Evolutionary conservation across 2,888 invertebrate genomes (phyloP).

Genomic region (Stenoptilia bipunctidactyla): DNA sequence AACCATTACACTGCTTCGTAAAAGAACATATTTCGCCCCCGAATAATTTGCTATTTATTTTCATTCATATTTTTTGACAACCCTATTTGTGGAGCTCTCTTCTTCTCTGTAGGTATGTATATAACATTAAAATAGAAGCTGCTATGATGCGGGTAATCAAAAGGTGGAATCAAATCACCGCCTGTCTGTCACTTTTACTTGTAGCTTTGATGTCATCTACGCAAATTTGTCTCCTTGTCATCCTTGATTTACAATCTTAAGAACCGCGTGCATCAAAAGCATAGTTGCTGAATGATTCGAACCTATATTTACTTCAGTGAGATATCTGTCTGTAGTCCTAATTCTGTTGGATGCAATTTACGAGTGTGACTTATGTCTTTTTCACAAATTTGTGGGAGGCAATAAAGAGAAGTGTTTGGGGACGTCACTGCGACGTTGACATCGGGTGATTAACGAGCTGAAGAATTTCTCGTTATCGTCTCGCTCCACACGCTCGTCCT

Average conservation of each 20-base stretch:
- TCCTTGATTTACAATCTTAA: slow-evolving; percentile 21
- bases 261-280: not conserved
- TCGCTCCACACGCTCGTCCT: no score
- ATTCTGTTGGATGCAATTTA: slow-evolving; percentile 22
- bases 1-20: slow-evolving; percentile 18
- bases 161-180: slow-evolving; percentile 51
- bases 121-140: no score
- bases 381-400: slow-evolving; percentile 26
- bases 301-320: no score
- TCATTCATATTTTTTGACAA: not conserved
- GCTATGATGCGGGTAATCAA: slow-evolving; percentile 42
- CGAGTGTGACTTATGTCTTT: slow-evolving; percentile 34
- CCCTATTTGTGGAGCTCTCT: no score
- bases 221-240: slow-evolving; percentile 29
- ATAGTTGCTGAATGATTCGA: not conserved
- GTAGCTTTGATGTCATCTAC: slow-evolving; percentile 57
- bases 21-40: not conserved
- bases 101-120: no score
- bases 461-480: no score
- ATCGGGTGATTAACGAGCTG: slow-evolving; percentile 49
- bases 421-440: slow-evolving; percentile 35
- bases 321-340: slow-evolving; percentile 1
- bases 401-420: slow-evolving; percentile 39
- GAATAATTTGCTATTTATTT: not conserved
- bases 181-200: slow-evolving; percentile 26